Evolutionary conservation across 2,888 invertebrate species (phyloP), one percentile per base, ranked within the genome.

Genomic region (Corythucha ciliata): DNA sequence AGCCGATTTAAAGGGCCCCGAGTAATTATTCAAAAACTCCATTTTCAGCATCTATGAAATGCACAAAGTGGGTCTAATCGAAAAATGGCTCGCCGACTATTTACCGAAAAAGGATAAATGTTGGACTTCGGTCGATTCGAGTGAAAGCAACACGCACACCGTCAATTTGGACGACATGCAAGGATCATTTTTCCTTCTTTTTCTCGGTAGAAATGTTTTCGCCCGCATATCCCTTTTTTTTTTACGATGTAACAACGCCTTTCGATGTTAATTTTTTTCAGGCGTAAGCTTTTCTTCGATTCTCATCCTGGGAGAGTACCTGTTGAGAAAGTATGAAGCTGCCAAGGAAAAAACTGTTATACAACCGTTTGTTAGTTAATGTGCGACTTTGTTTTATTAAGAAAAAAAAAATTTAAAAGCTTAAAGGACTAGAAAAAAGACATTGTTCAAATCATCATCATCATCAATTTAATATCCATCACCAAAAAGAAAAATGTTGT

Each of bases 81-180:
- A 79, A 48, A 85, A 86, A 64, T 92, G 91, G 91, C 72, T 86
- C 55, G 71, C 75, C 22, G 79, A 80, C 26, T 84, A 83, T 68
- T 70, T 86, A 63, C 88, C 89, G 0, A 76, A 78, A 62, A 80
- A 78, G 58, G 85, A 90, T 67, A 79, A 81, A 56, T 92, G 91
- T 64, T 86, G 76, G 76, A 81, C 77, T 65, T 75, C 58, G 1
- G 49, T 73, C 42, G 73, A 75, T 1, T 67, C 72, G 12, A 71
- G 79, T 0, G 81, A 81, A 67, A 83, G 81, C n/a, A 80, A 80
- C 55, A 89, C 87, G 65, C 86, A 90, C 63, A 88, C 86, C 29
- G 91, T 92, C 34, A 87, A 88, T 66, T 74, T 91, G 60, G 77
- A 81, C 46, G 91, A 92, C 63, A 92, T 91, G 90, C 89, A 91